phyloP scores from a whole-genome alignment of 2,888 invertebrate genomes.

The Tiphia femorata region DNA sequence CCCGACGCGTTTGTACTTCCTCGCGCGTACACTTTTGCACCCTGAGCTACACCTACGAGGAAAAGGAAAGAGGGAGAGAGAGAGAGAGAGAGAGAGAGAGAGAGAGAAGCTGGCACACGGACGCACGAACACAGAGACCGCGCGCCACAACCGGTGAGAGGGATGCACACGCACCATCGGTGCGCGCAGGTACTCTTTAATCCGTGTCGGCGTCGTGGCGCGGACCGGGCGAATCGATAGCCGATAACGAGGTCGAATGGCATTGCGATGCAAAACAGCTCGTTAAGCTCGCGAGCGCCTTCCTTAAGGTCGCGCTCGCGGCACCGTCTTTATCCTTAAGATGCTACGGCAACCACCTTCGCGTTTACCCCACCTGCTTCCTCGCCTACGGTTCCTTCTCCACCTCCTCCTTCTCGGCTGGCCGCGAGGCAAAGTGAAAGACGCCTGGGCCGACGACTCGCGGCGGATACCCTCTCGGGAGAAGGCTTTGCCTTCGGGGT shows the following conservation, averaged over 20 bases:
- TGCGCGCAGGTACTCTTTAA: constrained; percentile 41
- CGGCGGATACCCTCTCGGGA: background rate
- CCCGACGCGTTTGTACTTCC: background rate
- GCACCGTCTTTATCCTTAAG: constrained; percentile 2
- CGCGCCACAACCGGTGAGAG: background rate
- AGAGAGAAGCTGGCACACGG: too few relatives aligned
- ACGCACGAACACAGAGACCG: too few relatives aligned
- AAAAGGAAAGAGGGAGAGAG: background rate
- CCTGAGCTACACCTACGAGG: background rate
- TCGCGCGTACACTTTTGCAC: background rate
- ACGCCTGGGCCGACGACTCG: constrained; percentile 21
- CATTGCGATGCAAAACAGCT: constrained; percentile 64
- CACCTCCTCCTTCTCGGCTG: too few relatives aligned
- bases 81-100: too few relatives aligned
- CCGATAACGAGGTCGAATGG: constrained; percentile 60
- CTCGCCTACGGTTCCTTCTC: too few relatives aligned
- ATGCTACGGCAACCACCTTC: too few relatives aligned
- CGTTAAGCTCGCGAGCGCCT: constrained; percentile 60
- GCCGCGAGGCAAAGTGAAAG: constrained; percentile 10
- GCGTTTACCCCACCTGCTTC: background rate
- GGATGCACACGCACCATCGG: constrained; percentile 4
- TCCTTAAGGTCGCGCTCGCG: constrained; percentile 42
- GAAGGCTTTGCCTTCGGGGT: constrained; percentile 10
- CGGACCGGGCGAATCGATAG: constrained; percentile 51
- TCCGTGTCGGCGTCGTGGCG: constrained; percentile 30